A percentile compares a stretch with the other conserved stretches of the same genome.
Evolutionary conservation across 2,888 invertebrate species (phyloP).

Genomic region (Tortricodes alternella): DNA sequence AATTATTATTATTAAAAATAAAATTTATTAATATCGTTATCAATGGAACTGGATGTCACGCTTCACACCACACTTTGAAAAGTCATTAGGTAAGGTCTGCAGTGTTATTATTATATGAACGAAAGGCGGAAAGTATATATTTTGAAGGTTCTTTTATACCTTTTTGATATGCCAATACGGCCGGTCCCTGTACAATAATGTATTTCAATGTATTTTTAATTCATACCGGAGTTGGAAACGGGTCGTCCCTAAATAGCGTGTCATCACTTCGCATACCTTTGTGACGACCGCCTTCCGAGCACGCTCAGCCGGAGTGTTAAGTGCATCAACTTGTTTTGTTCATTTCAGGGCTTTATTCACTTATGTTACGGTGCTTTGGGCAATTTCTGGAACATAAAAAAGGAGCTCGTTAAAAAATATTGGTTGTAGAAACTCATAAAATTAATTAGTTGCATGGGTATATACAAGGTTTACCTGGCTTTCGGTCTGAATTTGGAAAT

Average conservation of each 20-base stretch:
- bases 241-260: conserved; percentile 36
- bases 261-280: conserved; percentile 43
- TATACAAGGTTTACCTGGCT: not conserved
- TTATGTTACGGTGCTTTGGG: not conserved
- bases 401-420: not conserved
- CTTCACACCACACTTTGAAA: too few species aligned
- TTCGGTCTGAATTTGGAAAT: not conserved
- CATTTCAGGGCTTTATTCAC: conserved; percentile 22
- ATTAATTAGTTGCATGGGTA: conserved; percentile 3
- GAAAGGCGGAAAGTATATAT: too few species aligned
- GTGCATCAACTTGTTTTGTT: conserved; percentile 31
- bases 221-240: not conserved
- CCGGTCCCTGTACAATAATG: not conserved
- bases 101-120: too few species aligned
- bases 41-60: too few species aligned
- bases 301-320: conserved; percentile 22
- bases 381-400: not conserved
- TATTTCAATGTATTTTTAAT: conserved; percentile 3
- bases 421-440: not conserved
- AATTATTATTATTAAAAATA: too few species aligned
- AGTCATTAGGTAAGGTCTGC: too few species aligned
- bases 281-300: conserved; percentile 32
- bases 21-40: too few species aligned
- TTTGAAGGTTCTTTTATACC: too few species aligned
- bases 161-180: too few species aligned